These are phyloP conservation scores for Hydrozoanthus gracilis DNA, from an alignment of 92 coral and sea anemone species.

Conservation along the genomic window DNA sequence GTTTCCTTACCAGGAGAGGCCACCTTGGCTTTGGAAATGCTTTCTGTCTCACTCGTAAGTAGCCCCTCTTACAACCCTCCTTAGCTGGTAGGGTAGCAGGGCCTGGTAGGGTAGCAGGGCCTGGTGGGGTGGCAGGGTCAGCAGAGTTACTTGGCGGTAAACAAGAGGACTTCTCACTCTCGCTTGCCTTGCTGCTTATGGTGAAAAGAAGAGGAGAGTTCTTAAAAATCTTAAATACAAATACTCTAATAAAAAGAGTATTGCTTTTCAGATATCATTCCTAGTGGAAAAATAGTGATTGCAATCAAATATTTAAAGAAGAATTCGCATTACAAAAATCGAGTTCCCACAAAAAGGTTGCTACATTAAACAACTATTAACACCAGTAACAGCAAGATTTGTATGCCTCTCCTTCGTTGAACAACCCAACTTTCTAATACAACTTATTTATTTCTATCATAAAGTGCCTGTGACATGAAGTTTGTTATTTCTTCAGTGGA, in stretches of 20 bases:
- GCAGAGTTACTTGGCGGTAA: not conserved
- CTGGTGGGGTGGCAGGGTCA: not conserved
- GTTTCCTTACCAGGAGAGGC: constrained; percentile 88
- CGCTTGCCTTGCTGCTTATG: not conserved
- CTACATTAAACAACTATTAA: too few species aligned
- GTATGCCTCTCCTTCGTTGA: too few species aligned
- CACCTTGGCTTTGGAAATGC: constrained; percentile 94
- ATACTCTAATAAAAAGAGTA: not conserved
- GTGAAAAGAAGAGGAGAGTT: not conserved
- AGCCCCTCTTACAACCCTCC: constrained; percentile 78
- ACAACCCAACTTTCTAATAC: too few species aligned
- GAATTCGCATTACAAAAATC: too few species aligned
- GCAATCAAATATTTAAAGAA: too few species aligned
- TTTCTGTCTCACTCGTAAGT: constrained; percentile 92
- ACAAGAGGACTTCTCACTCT: not conserved
- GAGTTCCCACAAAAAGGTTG: too few species aligned
- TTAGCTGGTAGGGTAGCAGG: constrained; percentile 21
- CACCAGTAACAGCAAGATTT: too few species aligned
- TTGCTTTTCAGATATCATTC: too few species aligned
- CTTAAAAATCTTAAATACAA: not conserved
- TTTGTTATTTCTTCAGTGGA: too few species aligned
- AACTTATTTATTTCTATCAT: too few species aligned
- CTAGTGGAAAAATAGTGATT: too few species aligned
- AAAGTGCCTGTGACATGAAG: too few species aligned
- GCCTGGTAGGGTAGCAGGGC: not conserved